phyloP scores from a whole-genome alignment of 1,140 invertebrate genomes.

The Drosophila rhopaloa region DNA sequence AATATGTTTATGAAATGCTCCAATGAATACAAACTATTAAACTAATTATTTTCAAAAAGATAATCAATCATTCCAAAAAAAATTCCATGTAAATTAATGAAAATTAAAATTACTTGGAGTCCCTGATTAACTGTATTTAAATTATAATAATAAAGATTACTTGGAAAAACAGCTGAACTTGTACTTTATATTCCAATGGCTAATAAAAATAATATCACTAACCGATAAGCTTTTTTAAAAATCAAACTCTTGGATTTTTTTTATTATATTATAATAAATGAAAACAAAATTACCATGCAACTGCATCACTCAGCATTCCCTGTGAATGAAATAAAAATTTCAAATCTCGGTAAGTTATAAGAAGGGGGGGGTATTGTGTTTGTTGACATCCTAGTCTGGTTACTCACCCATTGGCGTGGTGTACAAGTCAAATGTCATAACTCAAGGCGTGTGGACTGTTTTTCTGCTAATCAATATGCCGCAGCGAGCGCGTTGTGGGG shows the following conservation, averaged over 20 bases:
- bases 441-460: background rate
- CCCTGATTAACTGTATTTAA: too few species aligned
- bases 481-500: conserved; percentile 47
- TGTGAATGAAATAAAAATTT: background rate
- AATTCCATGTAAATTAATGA: too few species aligned
- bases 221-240: too few species aligned
- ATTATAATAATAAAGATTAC: too few species aligned
- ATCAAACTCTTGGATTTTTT: background rate
- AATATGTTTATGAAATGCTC: too few species aligned
- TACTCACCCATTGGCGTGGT: background rate
- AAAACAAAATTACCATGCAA: background rate
- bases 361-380: background rate
- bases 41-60: too few species aligned
- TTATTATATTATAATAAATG: background rate
- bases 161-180: too few species aligned
- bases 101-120: too few species aligned
- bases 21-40: too few species aligned
- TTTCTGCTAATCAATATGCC: conserved; percentile 55
- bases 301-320: background rate
- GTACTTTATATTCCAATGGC: too few species aligned
- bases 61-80: too few species aligned
- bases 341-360: background rate
- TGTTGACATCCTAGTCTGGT: background rate
- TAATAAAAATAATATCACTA: too few species aligned
- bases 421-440: background rate